Conservation (phyloP, 2,888 invertebrate genomes). For the Drosophila nr. fundita region DNA sequence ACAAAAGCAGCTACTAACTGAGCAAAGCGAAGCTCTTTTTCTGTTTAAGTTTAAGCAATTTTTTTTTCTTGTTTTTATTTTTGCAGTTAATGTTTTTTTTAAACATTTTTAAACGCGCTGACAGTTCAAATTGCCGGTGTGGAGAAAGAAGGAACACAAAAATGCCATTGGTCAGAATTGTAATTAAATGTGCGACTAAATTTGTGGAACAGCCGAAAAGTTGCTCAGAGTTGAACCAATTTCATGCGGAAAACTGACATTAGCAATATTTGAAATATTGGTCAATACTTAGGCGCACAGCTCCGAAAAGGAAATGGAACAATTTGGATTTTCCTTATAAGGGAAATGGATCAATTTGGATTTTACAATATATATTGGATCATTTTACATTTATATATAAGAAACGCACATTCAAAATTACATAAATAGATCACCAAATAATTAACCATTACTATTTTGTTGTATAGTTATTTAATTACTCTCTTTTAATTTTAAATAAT, state of each 20-base stretch:
- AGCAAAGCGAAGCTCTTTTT: constrained; percentile 38
- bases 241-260: constrained; percentile 38
- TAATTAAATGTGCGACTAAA: constrained; percentile 59
- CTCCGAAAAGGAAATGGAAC: not conserved
- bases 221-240: constrained; percentile 1
- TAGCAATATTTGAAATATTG: not conserved
- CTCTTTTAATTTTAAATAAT: not conserved
- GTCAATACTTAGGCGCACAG: not conserved
- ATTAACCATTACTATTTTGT: not conserved
- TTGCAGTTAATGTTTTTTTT: constrained; percentile 39
- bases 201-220: constrained; percentile 48
- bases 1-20: constrained; percentile 46
- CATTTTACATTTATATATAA: not conserved
- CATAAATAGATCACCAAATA: no score
- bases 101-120: constrained; percentile 36
- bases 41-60: constrained; percentile 41
- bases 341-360: not conserved
- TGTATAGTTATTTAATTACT: not conserved
- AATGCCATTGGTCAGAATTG: constrained; percentile 34
- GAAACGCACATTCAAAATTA: not conserved
- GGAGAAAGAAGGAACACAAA: not conserved
- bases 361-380: not conserved
- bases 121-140: constrained; percentile 44
- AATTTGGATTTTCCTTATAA: not conserved
- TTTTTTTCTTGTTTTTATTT: constrained; percentile 10